These are phyloP conservation scores for Nomada goodeniana DNA, from an alignment of 2,888 invertebrate species.

Conservation along the genomic window DNA sequence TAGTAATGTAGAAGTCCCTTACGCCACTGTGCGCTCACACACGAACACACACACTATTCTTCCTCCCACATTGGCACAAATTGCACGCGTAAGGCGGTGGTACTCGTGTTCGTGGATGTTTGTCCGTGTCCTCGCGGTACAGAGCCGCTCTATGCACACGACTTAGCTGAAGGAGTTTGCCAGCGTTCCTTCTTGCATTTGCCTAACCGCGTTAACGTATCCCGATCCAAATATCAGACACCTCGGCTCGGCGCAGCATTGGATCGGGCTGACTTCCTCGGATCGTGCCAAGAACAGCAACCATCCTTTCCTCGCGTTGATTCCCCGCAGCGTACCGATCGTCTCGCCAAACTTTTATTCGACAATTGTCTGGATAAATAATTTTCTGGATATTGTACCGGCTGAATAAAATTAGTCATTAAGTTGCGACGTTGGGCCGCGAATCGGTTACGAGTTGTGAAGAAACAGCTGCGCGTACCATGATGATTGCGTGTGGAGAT, in stretches of 20 bases:
- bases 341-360: not conserved
- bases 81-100: conserved; percentile 51
- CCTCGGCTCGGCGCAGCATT: conserved; percentile 34
- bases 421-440: too few species aligned
- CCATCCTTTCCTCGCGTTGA: conserved; percentile 33
- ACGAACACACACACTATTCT: conserved; percentile 11
- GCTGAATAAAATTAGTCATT: too few species aligned
- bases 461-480: too few species aligned
- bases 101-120: conserved; percentile 25
- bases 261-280: conserved; percentile 16
- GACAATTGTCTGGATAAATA: not conserved
- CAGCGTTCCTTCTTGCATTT: conserved; percentile 73
- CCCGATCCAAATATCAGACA: conserved; percentile 75
- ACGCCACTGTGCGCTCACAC: conserved; percentile 43
- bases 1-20: conserved; percentile 33
- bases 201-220: conserved; percentile 77
- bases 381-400: too few species aligned
- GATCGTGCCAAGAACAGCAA: conserved; percentile 57
- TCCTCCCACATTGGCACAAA: conserved; percentile 52
- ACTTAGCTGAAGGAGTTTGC: conserved; percentile 69
- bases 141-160: conserved; percentile 53
- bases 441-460: too few species aligned
- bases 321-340: not conserved
- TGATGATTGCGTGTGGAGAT: too few species aligned
- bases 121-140: conserved; percentile 27